Conservation (phyloP, 1,140 invertebrate genomes). For the Pseudachorutes palmiensis region DNA sequence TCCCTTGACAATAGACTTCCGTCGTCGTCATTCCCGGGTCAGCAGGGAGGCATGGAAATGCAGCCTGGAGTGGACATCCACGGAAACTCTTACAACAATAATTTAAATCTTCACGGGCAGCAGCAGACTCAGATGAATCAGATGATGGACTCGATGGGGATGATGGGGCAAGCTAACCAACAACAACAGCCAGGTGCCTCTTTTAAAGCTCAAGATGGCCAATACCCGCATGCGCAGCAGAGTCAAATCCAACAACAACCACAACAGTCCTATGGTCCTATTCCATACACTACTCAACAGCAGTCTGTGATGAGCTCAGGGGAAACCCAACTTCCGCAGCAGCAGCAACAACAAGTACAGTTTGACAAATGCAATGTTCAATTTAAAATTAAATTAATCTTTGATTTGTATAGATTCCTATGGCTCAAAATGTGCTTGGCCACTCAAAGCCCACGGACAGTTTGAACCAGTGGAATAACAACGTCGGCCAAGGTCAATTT, state of each 20-base stretch:
- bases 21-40: conserved; percentile 10
- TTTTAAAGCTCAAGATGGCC: background rate
- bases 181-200: background rate
- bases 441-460: background rate
- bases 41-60: conserved; percentile 18
- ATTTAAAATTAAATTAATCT: background rate
- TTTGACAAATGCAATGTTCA: too few species aligned
- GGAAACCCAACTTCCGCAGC: conserved; percentile 19
- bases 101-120: conserved; percentile 12
- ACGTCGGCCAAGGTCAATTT: background rate
- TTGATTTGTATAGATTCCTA: background rate
- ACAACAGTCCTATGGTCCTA: conserved; percentile 5
- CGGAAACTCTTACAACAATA: conserved; percentile 16
- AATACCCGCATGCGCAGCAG: conserved; percentile 32
- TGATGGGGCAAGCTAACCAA: conserved; percentile 15
- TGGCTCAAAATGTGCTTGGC: background rate
- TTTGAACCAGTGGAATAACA: background rate
- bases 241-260: conserved; percentile 34
- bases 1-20: conserved; percentile 37
- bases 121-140: too few species aligned
- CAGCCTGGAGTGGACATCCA: background rate
- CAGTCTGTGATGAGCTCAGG: conserved; percentile 2
- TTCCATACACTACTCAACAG: conserved; percentile 23
- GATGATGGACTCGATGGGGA: conserved; percentile 13
- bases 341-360: conserved; percentile 33